Base-by-base conservation (phyloP, 2,888 invertebrate genomes). In the Dusona sp. region DNA sequence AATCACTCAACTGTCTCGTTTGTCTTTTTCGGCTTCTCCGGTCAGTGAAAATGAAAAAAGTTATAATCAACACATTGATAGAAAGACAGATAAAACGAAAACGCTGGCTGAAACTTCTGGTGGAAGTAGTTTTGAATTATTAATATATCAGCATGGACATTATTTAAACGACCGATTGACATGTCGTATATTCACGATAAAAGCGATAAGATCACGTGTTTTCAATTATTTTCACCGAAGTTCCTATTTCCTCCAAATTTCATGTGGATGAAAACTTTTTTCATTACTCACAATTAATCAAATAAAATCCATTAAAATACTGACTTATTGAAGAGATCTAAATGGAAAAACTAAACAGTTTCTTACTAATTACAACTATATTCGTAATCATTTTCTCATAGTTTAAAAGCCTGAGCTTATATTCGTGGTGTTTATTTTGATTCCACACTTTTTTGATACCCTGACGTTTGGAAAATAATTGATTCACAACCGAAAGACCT, bases 1-100 rank as follows among this genome's bases (percentile, higher is more conserved):
- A 48, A 38, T 54, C 73, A 73, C 48, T 73, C 54, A 9, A 13
- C 51, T 38, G 54, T 54, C 73, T 36, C 73, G 54, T 80, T 74
- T 65, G 11, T 80, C 65, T 42, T 73, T 74, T 29, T 78, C 78
- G 19, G 54, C 16, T 13, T 54, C 48, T 19, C 25, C 51, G 0
- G 36, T 51, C n/a, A 38, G 36, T 22, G 33, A 54, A 36, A 70
- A 70, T 42, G 22, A 38, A 72, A 72, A 51, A 33, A 9, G 70
- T 29, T 72, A 48, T 19, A 45, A 48, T 29, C n/a, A 72, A 22
- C 29, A n/a, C 9, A 48, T 61, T 29, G 29, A 38, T 38, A 67
- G n/a, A 67, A 61, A 61, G 11, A 38, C 2, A 64, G 19, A 16
- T 36, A 7, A 33, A 33, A 64, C 11, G 57, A 11, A 11, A 57